Evolutionary conservation across 2,888 invertebrate species (phyloP), one percentile per base, ranked within the genome.

Genomic region (Scrobipalpa costella): DNA sequence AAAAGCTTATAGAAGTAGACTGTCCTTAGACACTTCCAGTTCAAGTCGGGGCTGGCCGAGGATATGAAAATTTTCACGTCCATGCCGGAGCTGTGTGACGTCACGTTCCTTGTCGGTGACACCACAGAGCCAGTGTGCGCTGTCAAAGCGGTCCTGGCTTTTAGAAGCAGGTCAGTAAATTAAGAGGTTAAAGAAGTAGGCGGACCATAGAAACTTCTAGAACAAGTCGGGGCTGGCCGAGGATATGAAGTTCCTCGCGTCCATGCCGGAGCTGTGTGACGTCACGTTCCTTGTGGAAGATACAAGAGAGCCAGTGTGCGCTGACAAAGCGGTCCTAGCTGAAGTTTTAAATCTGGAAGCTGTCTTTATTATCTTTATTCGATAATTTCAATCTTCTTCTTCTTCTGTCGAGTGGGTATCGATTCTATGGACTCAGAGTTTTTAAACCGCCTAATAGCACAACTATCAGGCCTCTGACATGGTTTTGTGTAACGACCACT

Each of bases 41-140:
- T 98, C 92, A 98, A 98, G 90, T 94, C 94, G 70, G 98, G 98
- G 69, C 92, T 98, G 79, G 98, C 97, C 50, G 98, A 98, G 87
- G 98, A 98, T 89, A 97, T 98, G 97, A 98, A 98, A 93, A 98
- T 98, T 89, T 92, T 98, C 78, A 98, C 98, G 11, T 96, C 96
- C 57, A 98, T 98, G 97, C 98, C 98, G 15, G 98, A 98, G 85
- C 93, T 98, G 50, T 98, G 98, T 15, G 98, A 98, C 89, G 97
- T 98, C 81, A 98, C 98, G 19, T 98, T 98, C 87, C 93, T 98
- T 58, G 98, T 98, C 1, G 98, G 98, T 0, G 97, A 97, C 73
- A 97, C 97, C 57, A 92, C 97, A 65, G 98, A 98, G 81, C 98
- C 98, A 27, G 27, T 27, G 27, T 27, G 27, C 27, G 98, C 98